Evolutionary conservation across 2,797 vertebrate species (phyloP), one percentile per base, ranked within the genome.

Genomic region (Clarias pachynema): DNA sequence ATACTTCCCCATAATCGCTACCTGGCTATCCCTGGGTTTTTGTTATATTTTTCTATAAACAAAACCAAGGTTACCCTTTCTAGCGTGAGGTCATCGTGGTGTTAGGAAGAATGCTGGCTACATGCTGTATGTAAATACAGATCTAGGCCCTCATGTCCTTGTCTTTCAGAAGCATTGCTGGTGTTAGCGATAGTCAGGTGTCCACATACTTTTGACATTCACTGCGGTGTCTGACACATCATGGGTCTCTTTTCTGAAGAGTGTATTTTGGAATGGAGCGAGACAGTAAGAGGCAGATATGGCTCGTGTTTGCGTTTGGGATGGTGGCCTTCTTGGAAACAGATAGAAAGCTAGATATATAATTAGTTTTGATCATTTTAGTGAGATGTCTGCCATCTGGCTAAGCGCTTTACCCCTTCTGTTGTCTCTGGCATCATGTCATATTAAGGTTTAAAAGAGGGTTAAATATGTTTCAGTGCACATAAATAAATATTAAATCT

Each of bases 391-490:
- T 77, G 57, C 74, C 53, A 34, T 59, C 26, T 77, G 74, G 53
- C 53, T 57, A 34, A 77, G n/a, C 18, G 0, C 18, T 62, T 40
- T 40, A 40, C 22, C 20, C 57, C 12, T 16, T 49, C 44, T 59
- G n/a, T 26, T 29, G 72, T 53, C 72, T 49, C 70, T 57, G 62
- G 31, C 40, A 62, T 79, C 57, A 62, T 62, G 75, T 62, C 31
- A 7, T 34, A 3, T 60, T 34, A 78, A 7, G 20, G 29, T 68
- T 24, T 66, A 66, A 53, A 68, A 22, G 5, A 14, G 79, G 60
- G 53, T 57, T 81, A 56, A 69, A 70, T 53, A 56, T 70, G 75
- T 31, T 78, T 40, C 75, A 77, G 16, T 57, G 29, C 49, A 37
- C 22, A 62, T 62, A 62, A 62, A 29, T n/a, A 56, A 74, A 74